Evolutionary conservation across 2,888 invertebrate genomes (phyloP), one percentile per base, ranked within the genome.

Genomic region (Nymphalis urticae): DNA sequence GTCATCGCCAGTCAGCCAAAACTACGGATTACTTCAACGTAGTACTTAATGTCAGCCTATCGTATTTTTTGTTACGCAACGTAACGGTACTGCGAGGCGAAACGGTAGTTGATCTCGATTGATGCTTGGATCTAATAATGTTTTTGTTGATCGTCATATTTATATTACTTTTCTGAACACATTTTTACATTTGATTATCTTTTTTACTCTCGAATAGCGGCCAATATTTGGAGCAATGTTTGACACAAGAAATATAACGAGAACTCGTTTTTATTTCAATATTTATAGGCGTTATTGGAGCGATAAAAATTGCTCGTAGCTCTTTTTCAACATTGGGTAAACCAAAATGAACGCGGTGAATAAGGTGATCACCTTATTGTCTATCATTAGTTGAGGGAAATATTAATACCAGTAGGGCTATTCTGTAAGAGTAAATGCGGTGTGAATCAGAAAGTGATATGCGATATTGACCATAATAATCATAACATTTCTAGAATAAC

Each of bases 181-280:
- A 42, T 13, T 42, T 42, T 42, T 42, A 13, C 17, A 32, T 27
- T 56, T 17, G 27, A 24, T 24, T 10, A 5, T 24, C 16, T 24
- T 53, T 16, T 32, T n/a, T 56, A 32, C n/a, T 32, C 32, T 17
- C 2, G 27, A 51, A 21, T 17, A 27, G 5, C 32, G 54, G 54
- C 7, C 27, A 6, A 27, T 9, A 19, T 21, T 16, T 17, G 27
- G 7, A 27, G 16, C n/a, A 27, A 27, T 56, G 27, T 27, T 32
- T 32, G 27, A 32, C 54, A 56, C 54, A 56, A 56, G 54, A 54
- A 56, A 56, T 32, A 27, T 56, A 32, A 32, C 27, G 17, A 53
- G 24, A 16, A 24, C 16, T 17, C 8, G 27, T 51, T 51, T 13
- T 54, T 54, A 16, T 54, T 42, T 42, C 13, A 27, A 32, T 54